A percentile compares a stretch with the other conserved stretches of the same genome.
Evolutionary conservation across 2,888 invertebrate genomes (phyloP).

Genomic region (Drosophila maculinotata): DNA sequence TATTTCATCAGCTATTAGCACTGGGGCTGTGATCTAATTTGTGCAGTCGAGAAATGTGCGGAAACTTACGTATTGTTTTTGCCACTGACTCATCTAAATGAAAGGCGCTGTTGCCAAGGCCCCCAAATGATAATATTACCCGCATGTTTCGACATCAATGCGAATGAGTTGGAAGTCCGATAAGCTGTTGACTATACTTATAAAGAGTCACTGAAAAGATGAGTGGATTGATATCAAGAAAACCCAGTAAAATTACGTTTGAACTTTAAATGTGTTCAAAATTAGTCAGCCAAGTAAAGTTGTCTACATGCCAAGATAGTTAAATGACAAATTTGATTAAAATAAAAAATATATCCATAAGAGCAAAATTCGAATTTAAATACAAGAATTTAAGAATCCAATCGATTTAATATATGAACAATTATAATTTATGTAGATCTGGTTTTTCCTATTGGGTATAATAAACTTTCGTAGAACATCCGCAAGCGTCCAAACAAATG

Average conservation of each 20-base stretch:
- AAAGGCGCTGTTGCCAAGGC: constrained; percentile 41
- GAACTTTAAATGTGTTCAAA: background rate
- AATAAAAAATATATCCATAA: too few relatives aligned
- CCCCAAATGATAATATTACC: constrained; percentile 7
- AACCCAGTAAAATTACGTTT: background rate
- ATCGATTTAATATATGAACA: too few relatives aligned
- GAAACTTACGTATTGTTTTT: constrained; percentile 19
- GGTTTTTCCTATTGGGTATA: background rate
- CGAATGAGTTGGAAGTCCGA: constrained; percentile 38
- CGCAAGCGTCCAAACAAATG: constrained; percentile 13
- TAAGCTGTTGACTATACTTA: constrained; percentile 30
- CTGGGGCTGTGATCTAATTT: constrained; percentile 43
- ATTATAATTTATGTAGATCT: too few relatives aligned
- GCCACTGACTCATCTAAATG: constrained; percentile 26
- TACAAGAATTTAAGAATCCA: too few relatives aligned
- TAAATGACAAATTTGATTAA: background rate
- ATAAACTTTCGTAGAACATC: constrained; percentile 13
- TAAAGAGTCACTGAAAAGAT: constrained; percentile 15
- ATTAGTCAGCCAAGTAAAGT: constrained; percentile 3
- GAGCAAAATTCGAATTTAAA: too few relatives aligned
- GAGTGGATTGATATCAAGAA: background rate
- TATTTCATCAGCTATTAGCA: constrained; percentile 35
- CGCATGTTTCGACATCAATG: constrained; percentile 15
- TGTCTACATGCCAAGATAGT: background rate
- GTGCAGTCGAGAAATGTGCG: too few relatives aligned